A percentile compares a stretch with the other conserved stretches of the same genome.
These are phyloP conservation scores for Siniperca chuatsi DNA, from an alignment of 2,113 vertebrate species.

Conservation along the genomic window DNA sequence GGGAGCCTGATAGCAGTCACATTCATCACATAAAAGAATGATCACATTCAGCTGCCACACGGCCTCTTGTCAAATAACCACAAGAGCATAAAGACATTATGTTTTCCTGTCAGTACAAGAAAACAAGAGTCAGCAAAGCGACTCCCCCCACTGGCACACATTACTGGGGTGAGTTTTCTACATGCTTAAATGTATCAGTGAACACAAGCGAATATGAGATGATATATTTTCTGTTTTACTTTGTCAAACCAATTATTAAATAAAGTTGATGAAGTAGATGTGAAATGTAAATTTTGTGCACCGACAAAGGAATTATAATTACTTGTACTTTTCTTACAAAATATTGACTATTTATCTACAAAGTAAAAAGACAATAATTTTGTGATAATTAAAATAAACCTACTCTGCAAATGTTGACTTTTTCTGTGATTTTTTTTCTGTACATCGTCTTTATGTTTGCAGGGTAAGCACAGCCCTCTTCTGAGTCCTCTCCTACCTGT, in stretches of 20 bases:
- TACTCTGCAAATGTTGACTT: background rate
- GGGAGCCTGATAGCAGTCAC: background rate
- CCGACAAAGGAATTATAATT: background rate
- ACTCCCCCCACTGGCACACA: conserved; percentile 26
- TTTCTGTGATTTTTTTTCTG: background rate
- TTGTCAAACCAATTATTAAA: background rate
- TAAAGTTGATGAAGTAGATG: background rate
- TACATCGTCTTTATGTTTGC: conserved; percentile 1
- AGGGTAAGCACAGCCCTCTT: background rate
- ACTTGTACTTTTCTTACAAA: background rate
- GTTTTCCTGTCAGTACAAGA: conserved; percentile 29
- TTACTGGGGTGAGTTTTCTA: background rate
- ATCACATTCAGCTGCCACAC: conserved; percentile 15
- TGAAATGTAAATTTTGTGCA: background rate
- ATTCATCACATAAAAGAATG: background rate
- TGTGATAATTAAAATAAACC: background rate
- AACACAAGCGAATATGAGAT: background rate
- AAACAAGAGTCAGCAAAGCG: conserved; percentile 16
- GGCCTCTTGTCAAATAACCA: conserved; percentile 24
- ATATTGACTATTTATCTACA: background rate
- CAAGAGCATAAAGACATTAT: background rate
- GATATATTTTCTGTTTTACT: background rate
- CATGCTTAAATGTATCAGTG: background rate
- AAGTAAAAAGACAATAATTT: background rate
- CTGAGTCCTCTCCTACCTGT: background rate